Evolutionary conservation across 2,113 vertebrate species (phyloP).

Genomic region (Melanotaenia duboulayi): DNA sequence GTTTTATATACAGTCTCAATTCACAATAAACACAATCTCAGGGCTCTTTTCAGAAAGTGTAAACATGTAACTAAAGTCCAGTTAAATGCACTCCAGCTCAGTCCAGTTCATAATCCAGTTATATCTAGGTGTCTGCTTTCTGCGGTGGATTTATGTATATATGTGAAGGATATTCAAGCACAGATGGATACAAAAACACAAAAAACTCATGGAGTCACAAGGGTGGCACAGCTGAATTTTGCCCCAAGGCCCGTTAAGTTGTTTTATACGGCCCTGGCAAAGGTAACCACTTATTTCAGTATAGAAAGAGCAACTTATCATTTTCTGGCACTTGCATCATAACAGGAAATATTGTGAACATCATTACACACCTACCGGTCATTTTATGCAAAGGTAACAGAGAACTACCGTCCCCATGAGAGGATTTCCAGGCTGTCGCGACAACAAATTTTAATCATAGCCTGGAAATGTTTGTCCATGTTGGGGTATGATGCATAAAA

Average conservation of each 20-base stretch:
- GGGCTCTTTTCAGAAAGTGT: too few species aligned
- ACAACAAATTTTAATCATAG: neutral
- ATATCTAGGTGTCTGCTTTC: too few species aligned
- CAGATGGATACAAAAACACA: neutral
- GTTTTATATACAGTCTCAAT: too few species aligned
- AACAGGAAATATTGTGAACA: fast-evolving
- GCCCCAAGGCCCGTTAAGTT: too few species aligned
- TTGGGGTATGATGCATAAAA: slow-evolving; percentile 23
- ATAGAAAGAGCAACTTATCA: neutral
- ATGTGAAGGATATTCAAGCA: neutral
- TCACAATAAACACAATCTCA: too few species aligned
- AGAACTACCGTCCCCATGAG: neutral
- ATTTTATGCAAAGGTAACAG: neutral
- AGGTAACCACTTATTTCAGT: neutral
- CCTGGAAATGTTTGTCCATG: slow-evolving; percentile 13
- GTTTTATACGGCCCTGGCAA: neutral
- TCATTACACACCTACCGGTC: neutral
- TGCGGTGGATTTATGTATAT: neutral
- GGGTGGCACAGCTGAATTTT: neutral
- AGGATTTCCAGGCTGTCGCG: neutral
- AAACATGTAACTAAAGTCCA: too few species aligned
- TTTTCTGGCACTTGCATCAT: neutral
- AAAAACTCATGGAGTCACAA: neutral
- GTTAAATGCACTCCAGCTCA: too few species aligned
- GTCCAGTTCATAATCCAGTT: too few species aligned